phyloP scores from a whole-genome alignment of 1,140 invertebrate species.

The Leguminivora glycinivorella region DNA sequence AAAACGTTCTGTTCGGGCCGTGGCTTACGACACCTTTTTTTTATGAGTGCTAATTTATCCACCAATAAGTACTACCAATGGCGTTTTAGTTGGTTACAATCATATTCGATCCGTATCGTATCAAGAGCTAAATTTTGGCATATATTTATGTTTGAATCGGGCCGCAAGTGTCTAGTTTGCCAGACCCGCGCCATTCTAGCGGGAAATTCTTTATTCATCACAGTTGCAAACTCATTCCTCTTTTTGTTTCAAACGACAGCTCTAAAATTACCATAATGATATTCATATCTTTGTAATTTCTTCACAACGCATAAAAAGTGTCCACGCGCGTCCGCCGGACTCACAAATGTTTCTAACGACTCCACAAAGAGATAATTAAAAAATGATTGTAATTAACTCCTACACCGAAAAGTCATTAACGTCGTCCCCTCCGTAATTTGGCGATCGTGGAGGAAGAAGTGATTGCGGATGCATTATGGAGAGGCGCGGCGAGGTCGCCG shows the following conservation, averaged over 20 bases:
- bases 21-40: too few relatives aligned
- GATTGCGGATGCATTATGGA: constrained; percentile 9
- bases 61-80: too few relatives aligned
- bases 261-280: neutral
- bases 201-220: too few relatives aligned
- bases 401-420: constrained; percentile 15
- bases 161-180: too few relatives aligned
- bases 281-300: neutral
- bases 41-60: too few relatives aligned
- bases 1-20: too few relatives aligned
- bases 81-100: too few relatives aligned
- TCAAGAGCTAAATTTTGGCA: too few relatives aligned
- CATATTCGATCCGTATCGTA: too few relatives aligned
- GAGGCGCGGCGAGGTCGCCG: neutral
- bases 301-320: neutral
- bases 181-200: too few relatives aligned
- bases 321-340: neutral
- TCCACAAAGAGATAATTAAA: constrained; percentile 28
- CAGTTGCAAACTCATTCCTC: too few relatives aligned
- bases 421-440: neutral
- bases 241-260: neutral
- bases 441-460: constrained; percentile 8
- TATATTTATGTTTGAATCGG: too few relatives aligned
- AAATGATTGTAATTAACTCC: constrained; percentile 27
- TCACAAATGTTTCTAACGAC: constrained; percentile 17